Evolutionary conservation across 2,113 vertebrate species (phyloP).

Genomic region (Glareola pratincola): DNA sequence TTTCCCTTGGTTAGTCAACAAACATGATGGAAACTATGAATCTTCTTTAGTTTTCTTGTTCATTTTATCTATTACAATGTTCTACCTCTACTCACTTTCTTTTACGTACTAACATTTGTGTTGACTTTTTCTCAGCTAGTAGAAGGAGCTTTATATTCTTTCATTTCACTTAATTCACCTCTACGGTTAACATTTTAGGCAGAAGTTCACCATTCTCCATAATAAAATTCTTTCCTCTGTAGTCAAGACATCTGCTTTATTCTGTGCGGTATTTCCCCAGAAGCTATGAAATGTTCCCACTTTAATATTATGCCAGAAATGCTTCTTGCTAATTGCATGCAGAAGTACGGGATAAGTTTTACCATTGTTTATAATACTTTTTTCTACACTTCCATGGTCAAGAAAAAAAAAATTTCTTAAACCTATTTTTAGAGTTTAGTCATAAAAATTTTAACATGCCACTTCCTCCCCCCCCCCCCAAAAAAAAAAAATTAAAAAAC

Average conservation of each 20-base stretch:
- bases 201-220: neutral
- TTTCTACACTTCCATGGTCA: neutral
- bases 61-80: neutral
- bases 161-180: neutral
- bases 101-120: neutral
- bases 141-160: neutral
- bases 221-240: neutral
- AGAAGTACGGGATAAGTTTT: neutral
- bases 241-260: neutral
- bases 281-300: neutral
- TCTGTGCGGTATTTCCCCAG: neutral
- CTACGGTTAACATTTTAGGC: neutral
- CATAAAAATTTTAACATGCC: neutral
- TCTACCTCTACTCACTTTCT: neutral
- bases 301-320: neutral
- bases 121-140: neutral
- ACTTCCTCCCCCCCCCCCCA: accelerated
- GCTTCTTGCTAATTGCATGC: neutral
- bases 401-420: neutral
- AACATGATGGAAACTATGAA: neutral
- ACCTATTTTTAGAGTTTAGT: neutral
- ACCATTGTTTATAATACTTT: neutral
- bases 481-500: neutral
- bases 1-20: neutral
- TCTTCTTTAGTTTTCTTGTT: neutral